Conservation (phyloP, 1,140 invertebrate species). For the Penaeus japonicus region DNA sequence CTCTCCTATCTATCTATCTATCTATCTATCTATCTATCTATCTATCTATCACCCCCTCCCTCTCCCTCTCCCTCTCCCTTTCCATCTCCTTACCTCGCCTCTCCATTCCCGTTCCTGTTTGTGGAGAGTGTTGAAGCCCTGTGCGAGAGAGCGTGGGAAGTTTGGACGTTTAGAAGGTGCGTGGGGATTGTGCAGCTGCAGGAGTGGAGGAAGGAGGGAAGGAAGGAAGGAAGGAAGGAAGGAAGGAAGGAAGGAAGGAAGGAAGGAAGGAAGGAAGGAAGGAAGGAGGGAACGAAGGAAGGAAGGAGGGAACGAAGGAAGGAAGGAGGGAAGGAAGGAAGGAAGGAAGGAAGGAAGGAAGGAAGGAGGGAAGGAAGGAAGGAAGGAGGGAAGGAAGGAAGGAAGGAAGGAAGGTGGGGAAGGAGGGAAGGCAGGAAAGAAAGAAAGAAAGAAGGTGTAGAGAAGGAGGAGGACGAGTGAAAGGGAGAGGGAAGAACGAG, state of each 20-base stretch:
- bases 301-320: not conserved
- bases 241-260: not conserved
- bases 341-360: not conserved
- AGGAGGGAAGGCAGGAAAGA: not conserved
- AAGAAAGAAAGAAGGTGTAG: not conserved
- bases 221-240: not conserved
- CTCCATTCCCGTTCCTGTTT: too few relatives aligned
- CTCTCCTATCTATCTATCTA: accelerated
- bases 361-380: not conserved
- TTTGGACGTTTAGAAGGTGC: too few relatives aligned
- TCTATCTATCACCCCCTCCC: too few relatives aligned
- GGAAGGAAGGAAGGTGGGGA: not conserved
- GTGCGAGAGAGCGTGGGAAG: too few relatives aligned
- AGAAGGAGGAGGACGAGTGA: not conserved
- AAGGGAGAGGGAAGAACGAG: not conserved
- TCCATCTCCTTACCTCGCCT: too few relatives aligned
- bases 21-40: too few relatives aligned
- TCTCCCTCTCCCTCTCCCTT: too few relatives aligned
- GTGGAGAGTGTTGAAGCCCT: too few relatives aligned
- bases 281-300: not conserved
- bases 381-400: not conserved
- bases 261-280: not conserved
- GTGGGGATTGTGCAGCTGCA: not conserved
- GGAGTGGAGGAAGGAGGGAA: not conserved
- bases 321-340: not conserved